phyloP scores from a whole-genome alignment of 2,797 vertebrate genomes.

The Sylvia borin region DNA sequence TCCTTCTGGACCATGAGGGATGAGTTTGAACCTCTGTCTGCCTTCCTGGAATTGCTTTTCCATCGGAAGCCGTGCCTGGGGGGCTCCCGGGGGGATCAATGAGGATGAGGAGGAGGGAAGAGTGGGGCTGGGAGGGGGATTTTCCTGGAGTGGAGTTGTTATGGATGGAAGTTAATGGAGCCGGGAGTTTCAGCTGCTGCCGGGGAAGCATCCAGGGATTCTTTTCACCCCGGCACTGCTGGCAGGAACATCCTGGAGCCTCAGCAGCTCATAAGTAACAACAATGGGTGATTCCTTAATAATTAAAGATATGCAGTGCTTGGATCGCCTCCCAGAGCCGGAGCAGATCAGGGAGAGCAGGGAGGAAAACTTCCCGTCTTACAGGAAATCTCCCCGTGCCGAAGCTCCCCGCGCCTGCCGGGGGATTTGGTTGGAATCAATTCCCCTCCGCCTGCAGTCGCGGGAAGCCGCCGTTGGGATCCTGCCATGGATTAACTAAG shows the following conservation, averaged over 20 bases:
- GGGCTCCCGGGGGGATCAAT: neutral
- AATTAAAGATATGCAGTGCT: conserved; percentile 50
- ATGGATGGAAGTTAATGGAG: conserved; percentile 9
- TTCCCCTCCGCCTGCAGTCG: neutral
- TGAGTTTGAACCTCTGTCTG: neutral
- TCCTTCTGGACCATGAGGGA: neutral
- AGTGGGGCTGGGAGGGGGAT: neutral
- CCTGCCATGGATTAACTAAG: neutral
- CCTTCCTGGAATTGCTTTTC: conserved; percentile 24
- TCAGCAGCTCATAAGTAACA: conserved; percentile 16
- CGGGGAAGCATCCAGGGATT: neutral
- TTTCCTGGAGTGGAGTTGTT: rapidly evolving
- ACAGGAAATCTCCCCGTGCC: conserved; percentile 43
- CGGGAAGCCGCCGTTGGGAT: neutral
- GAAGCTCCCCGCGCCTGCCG: neutral
- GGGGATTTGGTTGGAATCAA: conserved; percentile 18
- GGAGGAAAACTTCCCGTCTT: conserved; percentile 54
- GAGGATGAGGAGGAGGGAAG: neutral
- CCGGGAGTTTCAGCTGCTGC: neutral
- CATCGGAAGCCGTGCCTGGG: rapidly evolving
- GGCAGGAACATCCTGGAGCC: conserved; percentile 30
- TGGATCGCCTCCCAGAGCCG: conserved; percentile 51
- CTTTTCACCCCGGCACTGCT: neutral
- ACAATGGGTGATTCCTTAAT: conserved; percentile 47
- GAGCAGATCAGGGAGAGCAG: neutral